Evolutionary conservation across 2,797 vertebrate species (phyloP).

Genomic region (Decapterus maruadsi): DNA sequence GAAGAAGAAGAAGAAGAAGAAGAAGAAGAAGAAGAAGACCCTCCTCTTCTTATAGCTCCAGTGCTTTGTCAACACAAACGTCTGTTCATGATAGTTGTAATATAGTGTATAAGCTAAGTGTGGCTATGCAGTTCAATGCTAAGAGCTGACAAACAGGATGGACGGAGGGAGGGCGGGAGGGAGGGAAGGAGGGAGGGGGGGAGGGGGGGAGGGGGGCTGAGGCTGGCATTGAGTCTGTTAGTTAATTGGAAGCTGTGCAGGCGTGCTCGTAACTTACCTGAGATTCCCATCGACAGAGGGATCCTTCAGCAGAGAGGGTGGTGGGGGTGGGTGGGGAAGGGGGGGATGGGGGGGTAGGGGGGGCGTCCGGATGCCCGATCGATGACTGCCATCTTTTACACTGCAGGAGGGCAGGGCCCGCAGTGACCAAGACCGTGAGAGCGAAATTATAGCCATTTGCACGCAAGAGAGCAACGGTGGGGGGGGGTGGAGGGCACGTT

Average conservation of each 20-base stretch:
- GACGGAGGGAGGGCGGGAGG: not conserved
- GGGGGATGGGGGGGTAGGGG: not conserved
- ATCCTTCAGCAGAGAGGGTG: constrained; percentile 53
- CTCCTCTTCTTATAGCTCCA: not conserved
- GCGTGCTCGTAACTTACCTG: constrained; percentile 73
- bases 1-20: too few species aligned
- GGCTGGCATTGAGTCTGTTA: constrained; percentile 44
- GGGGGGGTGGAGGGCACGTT: not conserved
- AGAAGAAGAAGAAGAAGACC: constrained; percentile 5
- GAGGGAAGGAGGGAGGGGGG: too few species aligned
- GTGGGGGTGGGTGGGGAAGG: too few species aligned
- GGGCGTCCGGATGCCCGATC: constrained; percentile 66
- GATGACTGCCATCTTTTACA: constrained; percentile 75
- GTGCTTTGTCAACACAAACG: not conserved
- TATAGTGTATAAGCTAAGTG: constrained; percentile 2
- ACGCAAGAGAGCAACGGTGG: constrained; percentile 44
- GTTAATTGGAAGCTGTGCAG: constrained; percentile 69
- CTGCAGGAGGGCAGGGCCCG: constrained; percentile 54
- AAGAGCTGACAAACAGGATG: constrained; percentile 44
- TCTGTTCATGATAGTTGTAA: constrained; percentile 21
- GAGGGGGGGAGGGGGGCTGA: not conserved
- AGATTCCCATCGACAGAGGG: constrained; percentile 74
- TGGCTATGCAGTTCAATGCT: constrained; percentile 21
- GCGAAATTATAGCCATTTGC: constrained; percentile 74
- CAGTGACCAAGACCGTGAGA: constrained; percentile 65